Conservation (phyloP, 2,888 invertebrate genomes). For the Sinelater perroti region DNA sequence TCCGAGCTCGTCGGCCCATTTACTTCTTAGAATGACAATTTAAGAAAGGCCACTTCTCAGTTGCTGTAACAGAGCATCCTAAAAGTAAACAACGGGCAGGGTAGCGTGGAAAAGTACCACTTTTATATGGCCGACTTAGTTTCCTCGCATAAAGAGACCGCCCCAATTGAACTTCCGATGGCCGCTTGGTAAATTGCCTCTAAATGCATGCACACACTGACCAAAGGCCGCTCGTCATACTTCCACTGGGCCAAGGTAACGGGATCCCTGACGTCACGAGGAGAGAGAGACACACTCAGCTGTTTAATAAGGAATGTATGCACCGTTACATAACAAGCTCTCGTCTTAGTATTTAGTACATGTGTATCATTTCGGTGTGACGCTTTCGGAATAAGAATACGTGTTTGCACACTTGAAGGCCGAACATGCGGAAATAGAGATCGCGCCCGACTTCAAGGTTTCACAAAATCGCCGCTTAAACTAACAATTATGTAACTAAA, state of each 20-base stretch:
- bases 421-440: background rate
- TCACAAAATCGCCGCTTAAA: too few species aligned
- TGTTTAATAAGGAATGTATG: constrained; percentile 55
- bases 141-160: too few species aligned
- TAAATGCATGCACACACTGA: constrained; percentile 12
- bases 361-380: constrained; percentile 22
- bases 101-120: too few species aligned
- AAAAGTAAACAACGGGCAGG: too few species aligned
- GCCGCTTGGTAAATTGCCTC: background rate
- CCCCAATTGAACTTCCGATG: too few species aligned
- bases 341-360: constrained; percentile 27
- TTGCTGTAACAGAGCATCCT: too few species aligned
- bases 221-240: constrained; percentile 22
- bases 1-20: too few species aligned
- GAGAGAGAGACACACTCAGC: constrained; percentile 51
- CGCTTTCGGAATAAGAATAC: constrained; percentile 15
- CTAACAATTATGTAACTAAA: too few species aligned
- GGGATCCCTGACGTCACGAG: constrained; percentile 52
- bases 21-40: too few species aligned
- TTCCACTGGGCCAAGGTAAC: constrained; percentile 56
- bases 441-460: too few species aligned
- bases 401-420: constrained; percentile 13
- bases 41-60: too few species aligned
- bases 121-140: too few species aligned
- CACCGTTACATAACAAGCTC: constrained; percentile 53